Evolutionary conservation across 2,888 invertebrate species (phyloP).

Genomic region (Drosophila nigricruria): DNA sequence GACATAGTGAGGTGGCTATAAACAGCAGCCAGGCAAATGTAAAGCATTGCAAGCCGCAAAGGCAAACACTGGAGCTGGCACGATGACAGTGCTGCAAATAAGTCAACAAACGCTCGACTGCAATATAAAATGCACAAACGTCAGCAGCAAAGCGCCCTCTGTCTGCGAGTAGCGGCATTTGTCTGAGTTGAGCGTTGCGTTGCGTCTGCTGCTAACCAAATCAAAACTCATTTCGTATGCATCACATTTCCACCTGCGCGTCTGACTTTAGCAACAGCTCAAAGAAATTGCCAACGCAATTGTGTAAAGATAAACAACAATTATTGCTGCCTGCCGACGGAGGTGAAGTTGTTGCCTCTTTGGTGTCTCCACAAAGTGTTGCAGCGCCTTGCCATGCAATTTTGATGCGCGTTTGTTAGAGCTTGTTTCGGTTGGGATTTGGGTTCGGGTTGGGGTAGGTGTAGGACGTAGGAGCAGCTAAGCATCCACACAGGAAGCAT

Average conservation of each 20-base stretch:
- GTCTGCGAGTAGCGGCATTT: conserved; percentile 9
- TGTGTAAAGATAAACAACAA: conserved; percentile 83
- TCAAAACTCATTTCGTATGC: conserved; percentile 82
- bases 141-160: conserved; percentile 37
- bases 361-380: conserved; percentile 47
- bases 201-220: conserved; percentile 57
- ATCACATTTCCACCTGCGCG: conserved; percentile 76
- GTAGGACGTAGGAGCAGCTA: background rate
- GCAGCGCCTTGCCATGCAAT: conserved; percentile 62
- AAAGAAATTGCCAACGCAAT: conserved; percentile 80
- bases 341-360: background rate
- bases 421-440: background rate
- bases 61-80: conserved; percentile 10
- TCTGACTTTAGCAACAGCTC: conserved; percentile 47
- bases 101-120: conserved; percentile 69
- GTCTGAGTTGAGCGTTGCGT: conserved; percentile 1
- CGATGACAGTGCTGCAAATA: conserved; percentile 60
- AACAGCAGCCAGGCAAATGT: conserved; percentile 12
- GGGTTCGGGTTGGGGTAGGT: background rate
- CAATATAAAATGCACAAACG: conserved; percentile 78
- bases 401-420: conserved; percentile 59
- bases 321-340: conserved; percentile 66
- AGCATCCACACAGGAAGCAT: conserved; percentile 60
- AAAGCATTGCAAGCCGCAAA: conserved; percentile 18
- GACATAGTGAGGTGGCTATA: background rate